Evolutionary conservation across 2,113 vertebrate genomes (phyloP).

Genomic region (Zosterops hypoxanthus): DNA sequence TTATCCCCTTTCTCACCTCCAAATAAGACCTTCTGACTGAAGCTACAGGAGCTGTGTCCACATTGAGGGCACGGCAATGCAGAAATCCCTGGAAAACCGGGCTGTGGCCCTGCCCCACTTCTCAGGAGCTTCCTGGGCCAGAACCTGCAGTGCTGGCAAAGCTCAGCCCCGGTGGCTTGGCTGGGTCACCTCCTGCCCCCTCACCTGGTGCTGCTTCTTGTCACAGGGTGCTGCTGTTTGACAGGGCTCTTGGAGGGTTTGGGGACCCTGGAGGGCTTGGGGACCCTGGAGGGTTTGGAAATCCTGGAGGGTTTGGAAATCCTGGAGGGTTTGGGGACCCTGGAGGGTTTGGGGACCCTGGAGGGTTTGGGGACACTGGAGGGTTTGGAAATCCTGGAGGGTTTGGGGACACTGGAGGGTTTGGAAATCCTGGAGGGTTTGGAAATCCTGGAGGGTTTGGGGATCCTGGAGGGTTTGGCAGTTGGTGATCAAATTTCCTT

Average conservation of each 20-base stretch:
- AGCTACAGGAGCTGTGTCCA: background rate
- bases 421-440: no score
- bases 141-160: fast-evolving
- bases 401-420: no score
- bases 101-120: fast-evolving
- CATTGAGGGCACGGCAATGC: fast-evolving
- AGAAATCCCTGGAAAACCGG: fast-evolving
- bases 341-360: no score
- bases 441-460: no score
- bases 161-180: fast-evolving
- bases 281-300: background rate
- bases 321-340: no score
- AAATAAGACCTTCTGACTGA: fast-evolving
- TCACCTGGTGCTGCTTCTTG: fast-evolving
- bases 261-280: background rate
- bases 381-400: no score
- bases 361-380: no score
- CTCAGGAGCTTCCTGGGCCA: background rate
- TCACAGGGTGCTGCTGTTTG: background rate
- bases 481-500: background rate
- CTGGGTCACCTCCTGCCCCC: background rate
- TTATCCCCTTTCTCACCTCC: background rate
- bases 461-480: background rate
- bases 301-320: background rate
- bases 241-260: background rate